phyloP scores from a whole-genome alignment of 2,797 vertebrate genomes.

The Buphagus erythrorhynchus region DNA sequence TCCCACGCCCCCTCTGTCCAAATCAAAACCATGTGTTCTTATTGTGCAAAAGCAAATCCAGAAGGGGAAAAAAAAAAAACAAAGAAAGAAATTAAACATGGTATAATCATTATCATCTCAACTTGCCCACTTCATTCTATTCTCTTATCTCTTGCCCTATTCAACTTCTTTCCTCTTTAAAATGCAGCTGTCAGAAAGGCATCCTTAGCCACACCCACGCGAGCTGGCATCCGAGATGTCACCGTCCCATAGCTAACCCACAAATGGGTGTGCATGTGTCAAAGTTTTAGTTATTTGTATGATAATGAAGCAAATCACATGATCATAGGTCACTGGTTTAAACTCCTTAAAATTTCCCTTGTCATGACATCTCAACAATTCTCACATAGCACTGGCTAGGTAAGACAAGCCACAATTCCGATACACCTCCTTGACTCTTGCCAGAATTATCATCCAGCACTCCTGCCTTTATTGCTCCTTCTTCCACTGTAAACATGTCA shows the following conservation, averaged over 20 bases:
- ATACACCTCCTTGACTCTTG: not conserved
- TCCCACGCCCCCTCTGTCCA: slow-evolving; percentile 58
- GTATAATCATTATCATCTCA: not conserved
- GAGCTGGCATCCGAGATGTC: not conserved
- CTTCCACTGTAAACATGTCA: not conserved
- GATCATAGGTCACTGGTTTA: not conserved
- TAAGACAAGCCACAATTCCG: not conserved
- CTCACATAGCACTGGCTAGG: not conserved
- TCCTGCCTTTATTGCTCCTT: not conserved
- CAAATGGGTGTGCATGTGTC: not conserved
- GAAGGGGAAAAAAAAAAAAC: not conserved
- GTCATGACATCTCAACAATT: not conserved
- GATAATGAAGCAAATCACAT: not conserved
- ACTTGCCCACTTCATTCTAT: not conserved
- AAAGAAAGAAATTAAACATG: not conserved
- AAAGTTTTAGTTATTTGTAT: not conserved
- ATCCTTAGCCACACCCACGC: not conserved
- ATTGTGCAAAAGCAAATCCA: slow-evolving; percentile 44
- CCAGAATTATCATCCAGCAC: not conserved
- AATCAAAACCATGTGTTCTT: slow-evolving; percentile 67
- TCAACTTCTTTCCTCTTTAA: not conserved
- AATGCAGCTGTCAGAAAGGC: not conserved
- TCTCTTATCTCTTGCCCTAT: not conserved
- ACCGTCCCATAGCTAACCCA: not conserved
- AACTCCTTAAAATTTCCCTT: not conserved